These are phyloP conservation scores for Chionodraco myersi DNA, from an alignment of 2,113 vertebrate species.

Conservation along the genomic window DNA sequence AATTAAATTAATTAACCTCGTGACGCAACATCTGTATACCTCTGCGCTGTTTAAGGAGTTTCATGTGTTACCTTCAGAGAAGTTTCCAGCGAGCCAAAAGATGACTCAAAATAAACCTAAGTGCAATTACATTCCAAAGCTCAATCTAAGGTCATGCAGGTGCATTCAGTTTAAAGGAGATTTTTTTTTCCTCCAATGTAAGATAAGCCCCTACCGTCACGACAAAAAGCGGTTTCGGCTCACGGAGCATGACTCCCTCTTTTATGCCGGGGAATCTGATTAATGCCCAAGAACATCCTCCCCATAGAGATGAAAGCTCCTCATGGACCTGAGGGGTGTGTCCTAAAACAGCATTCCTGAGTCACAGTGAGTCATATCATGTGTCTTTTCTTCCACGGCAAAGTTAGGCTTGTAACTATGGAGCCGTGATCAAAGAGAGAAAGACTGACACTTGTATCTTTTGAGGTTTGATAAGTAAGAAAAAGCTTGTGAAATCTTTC, in stretches of 20 bases:
- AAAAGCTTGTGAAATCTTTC: background rate
- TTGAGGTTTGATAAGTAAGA: slow-evolving; percentile 2
- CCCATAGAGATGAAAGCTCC: slow-evolving; percentile 56
- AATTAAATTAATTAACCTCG: background rate
- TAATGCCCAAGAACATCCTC: slow-evolving; percentile 41
- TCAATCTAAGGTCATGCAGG: background rate
- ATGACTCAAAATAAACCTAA: background rate
- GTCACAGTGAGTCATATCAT: slow-evolving; percentile 78
- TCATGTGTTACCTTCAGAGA: no score
- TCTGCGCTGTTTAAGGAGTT: no score
- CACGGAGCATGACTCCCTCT: slow-evolving; percentile 34
- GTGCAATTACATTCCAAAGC: background rate
- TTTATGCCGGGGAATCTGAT: slow-evolving; percentile 39
- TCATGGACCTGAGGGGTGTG: slow-evolving; percentile 64
- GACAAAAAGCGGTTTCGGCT: slow-evolving; percentile 43
- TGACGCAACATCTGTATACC: background rate
- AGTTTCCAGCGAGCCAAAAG: background rate
- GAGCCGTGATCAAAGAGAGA: slow-evolving; percentile 69
- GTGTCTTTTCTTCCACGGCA: slow-evolving; percentile 57
- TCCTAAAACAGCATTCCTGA: slow-evolving; percentile 64
- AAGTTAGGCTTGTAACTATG: slow-evolving; percentile 53
- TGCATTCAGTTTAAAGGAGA: background rate
- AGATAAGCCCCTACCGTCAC: slow-evolving; percentile 20
- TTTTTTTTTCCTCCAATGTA: background rate
- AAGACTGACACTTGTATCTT: slow-evolving; percentile 20